Base-by-base conservation (phyloP, 2,113 vertebrate genomes). In the Myocastor coypus region DNA sequence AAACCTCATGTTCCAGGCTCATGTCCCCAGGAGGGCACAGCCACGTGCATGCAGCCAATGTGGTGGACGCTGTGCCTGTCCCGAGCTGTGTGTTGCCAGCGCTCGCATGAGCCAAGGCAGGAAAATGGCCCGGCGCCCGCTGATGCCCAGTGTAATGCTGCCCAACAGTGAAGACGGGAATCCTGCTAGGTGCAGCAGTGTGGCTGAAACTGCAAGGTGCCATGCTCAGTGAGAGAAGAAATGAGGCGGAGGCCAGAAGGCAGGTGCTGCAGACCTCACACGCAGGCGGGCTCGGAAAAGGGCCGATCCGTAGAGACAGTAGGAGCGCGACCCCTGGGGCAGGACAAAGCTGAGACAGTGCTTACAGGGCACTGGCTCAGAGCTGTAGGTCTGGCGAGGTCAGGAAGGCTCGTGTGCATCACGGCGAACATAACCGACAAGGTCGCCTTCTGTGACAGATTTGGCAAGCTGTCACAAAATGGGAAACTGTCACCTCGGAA, bases 321-420 rank as follows among this genome's bases (percentile, higher is more conserved):
- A 16, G 28, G 19, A 4, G 13, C 11, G n/a, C 22, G n/a, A 9
- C 13, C 11, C 22, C 20, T 52, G 37, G 46, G 16, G 59, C 3
- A 9, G 59, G 69, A 32, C 2, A 8, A 57, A 30, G 10, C 30
- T 37, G 7, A 59, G 22, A 28, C 17, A 2, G 8, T 30, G 59
- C 17, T 64, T 16, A n/a, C 1, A 55, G 71, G 52, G n/a, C 14
- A 10, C 1, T n/a, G 32, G 34, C 14, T 0, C 4, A 22, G 26
- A 32, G 30, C 7, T 66, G 68, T n/a, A 30, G 11, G 28, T 46
- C 1, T 28, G 34, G 22, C 55, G 68, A 46, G 42, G 9, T 59
- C 46, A 32, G 3, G 28, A 30, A n/a, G 20, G 6, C 9, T 26
- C 3, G 7, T 14, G 32, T 7, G 1, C 26, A 2, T 20, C 24